These are phyloP conservation scores for Hylomyscus alleni DNA, from an alignment of 2,797 vertebrate species.

Conservation along the genomic window DNA sequence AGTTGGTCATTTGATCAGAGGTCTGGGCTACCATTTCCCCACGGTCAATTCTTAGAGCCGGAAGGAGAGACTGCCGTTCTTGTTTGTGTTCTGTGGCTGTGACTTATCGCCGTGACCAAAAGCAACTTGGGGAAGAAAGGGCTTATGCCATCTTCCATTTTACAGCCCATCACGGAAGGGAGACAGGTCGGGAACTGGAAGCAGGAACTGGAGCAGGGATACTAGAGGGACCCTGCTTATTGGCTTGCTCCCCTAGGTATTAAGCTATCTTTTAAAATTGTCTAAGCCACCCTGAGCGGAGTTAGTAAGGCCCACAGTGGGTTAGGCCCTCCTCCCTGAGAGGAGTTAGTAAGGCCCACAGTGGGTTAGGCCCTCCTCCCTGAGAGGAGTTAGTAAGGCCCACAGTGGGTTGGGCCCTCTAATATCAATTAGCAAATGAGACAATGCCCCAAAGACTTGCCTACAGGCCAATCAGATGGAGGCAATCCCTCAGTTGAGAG, in stretches of 20 bases:
- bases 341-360: neutral
- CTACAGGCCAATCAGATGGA: neutral
- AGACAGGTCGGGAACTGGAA: neutral
- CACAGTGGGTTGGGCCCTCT: neutral
- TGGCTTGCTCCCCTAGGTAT: no score
- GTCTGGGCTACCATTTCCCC: neutral
- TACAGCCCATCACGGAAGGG: neutral
- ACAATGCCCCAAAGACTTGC: neutral
- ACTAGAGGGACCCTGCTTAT: neutral
- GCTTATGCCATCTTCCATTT: neutral
- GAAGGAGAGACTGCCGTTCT: neutral
- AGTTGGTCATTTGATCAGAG: neutral
- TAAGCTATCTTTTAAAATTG: neutral
- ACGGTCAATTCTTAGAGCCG: neutral
- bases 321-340: neutral
- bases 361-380: neutral
- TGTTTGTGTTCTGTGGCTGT: neutral
- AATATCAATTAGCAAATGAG: neutral
- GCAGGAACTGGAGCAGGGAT: neutral
- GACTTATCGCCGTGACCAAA: neutral
- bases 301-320: neutral
- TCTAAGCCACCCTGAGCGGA: neutral
- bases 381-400: neutral
- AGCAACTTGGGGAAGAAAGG: neutral
- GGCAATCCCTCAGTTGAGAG: neutral